Evolutionary conservation across 2,888 invertebrate genomes (phyloP).

Genomic region (Zhuqinia jingwanae): DNA sequence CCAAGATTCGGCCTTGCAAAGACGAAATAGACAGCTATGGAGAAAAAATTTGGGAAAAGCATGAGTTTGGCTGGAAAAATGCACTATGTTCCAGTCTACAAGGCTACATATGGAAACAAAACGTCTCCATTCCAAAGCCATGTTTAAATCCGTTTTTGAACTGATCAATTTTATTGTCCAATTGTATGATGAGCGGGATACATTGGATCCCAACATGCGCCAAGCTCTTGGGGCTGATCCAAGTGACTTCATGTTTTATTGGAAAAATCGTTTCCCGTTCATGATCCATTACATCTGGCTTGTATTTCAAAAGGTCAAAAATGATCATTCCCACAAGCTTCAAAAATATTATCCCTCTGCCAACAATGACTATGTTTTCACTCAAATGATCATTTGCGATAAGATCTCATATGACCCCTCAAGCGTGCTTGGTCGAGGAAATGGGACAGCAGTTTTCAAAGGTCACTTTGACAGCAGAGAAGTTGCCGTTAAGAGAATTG

Average conservation of each 20-base stretch:
- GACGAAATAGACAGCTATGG: not conserved
- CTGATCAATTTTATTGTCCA: not conserved
- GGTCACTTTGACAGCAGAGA: slow-evolving; percentile 8
- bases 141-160: not conserved
- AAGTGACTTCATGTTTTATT: not conserved
- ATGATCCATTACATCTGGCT: not conserved
- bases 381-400: not conserved
- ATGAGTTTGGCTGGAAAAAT: not conserved
- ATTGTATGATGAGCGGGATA: not conserved
- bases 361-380: not conserved
- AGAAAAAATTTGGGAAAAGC: not conserved
- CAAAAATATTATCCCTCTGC: not conserved
- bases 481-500: slow-evolving; percentile 32
- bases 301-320: not conserved
- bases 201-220: not conserved
- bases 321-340: not conserved
- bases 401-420: not conserved
- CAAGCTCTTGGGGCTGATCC: not conserved
- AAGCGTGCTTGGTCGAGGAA: not conserved
- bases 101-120: not conserved
- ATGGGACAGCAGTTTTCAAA: slow-evolving; percentile 2
- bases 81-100: not conserved
- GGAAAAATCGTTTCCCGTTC: not conserved
- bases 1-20: not conserved
- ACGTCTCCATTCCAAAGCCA: not conserved